Conservation (phyloP, 2,797 vertebrate species). For the Clamator glandarius region DNA sequence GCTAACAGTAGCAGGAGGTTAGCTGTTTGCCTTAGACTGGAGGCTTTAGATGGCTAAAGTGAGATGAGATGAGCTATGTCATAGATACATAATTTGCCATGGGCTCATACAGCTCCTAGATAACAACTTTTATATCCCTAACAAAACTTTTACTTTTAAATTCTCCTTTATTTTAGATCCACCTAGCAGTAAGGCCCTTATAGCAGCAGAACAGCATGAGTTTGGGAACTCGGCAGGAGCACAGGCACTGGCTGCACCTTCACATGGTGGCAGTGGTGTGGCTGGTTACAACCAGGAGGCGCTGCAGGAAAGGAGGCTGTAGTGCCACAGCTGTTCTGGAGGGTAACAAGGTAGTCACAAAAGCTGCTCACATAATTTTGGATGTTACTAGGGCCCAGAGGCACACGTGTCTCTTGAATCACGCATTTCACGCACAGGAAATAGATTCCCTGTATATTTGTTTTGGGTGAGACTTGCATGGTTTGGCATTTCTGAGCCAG, state of each 20-base stretch:
- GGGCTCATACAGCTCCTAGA: neutral
- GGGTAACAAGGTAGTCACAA: neutral
- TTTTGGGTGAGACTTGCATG: neutral
- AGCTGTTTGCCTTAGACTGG: neutral
- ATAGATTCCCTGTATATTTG: neutral
- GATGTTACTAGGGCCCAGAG: neutral
- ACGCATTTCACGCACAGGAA: neutral
- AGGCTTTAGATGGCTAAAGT: neutral
- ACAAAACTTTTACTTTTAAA: neutral
- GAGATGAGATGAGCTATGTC: neutral
- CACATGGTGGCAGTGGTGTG: neutral
- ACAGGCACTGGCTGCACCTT: neutral
- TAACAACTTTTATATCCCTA: neutral
- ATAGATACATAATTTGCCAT: neutral
- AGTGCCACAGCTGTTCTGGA: neutral
- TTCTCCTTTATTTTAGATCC: neutral
- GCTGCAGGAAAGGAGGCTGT: neutral
- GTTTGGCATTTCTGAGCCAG: neutral
- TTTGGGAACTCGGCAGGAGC: neutral
- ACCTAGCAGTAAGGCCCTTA: neutral
- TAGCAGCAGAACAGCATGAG: neutral
- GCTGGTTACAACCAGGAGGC: neutral
- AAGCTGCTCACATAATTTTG: neutral
- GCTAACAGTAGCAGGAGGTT: neutral
- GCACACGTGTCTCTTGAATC: neutral